Percentiles rank a stretch among this genome's conserved stretches.
Evolutionary conservation across 2,888 invertebrate genomes (phyloP).

Genomic region (Empis stercorea): DNA sequence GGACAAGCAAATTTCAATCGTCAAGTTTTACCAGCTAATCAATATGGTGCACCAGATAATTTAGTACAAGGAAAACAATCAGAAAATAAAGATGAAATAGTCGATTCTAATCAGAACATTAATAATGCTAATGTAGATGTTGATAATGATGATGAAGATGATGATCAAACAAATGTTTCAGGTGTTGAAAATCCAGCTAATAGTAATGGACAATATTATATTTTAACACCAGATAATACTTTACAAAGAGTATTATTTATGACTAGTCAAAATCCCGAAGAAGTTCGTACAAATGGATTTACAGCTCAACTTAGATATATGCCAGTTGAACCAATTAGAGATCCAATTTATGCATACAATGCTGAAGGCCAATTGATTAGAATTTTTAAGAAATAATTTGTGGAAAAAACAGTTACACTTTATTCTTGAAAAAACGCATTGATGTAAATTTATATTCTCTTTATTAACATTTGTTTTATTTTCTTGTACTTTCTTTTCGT

Average conservation of each 20-base stretch:
- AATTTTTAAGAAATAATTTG: slow-evolving; percentile 23
- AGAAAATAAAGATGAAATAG: slow-evolving; percentile 2
- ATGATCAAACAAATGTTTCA: slow-evolving; percentile 5
- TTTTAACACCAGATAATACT: slow-evolving; percentile 30
- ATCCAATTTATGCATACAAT: slow-evolving; percentile 34
- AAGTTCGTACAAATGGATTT: slow-evolving; percentile 25
- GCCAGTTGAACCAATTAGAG: slow-evolving; percentile 32
- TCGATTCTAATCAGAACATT: slow-evolving; percentile 2
- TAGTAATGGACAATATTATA: slow-evolving; percentile 32
- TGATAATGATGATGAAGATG: slow-evolving; percentile 9
- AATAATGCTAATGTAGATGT: slow-evolving; percentile 2
- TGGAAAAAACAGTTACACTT: no score
- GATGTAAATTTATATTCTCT: not conserved
- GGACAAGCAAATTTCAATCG: not conserved
- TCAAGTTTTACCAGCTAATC: slow-evolving; percentile 5
- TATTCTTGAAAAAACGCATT: not conserved
- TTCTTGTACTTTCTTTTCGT: no score
- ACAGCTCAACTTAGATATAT: slow-evolving; percentile 33
- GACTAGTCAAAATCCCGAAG: slow-evolving; percentile 26
- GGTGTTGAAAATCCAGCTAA: not conserved
- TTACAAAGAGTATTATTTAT: slow-evolving; percentile 32
- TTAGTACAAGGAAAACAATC: not conserved
- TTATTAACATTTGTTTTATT: no score
- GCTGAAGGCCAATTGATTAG: slow-evolving; percentile 30
- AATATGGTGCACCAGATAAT: slow-evolving; percentile 6